Percentiles rank a stretch among this genome's conserved stretches.
These are phyloP conservation scores for Oncorhynchus kisutch DNA, from an alignment of 2,113 vertebrate genomes.

Conservation along the genomic window DNA sequence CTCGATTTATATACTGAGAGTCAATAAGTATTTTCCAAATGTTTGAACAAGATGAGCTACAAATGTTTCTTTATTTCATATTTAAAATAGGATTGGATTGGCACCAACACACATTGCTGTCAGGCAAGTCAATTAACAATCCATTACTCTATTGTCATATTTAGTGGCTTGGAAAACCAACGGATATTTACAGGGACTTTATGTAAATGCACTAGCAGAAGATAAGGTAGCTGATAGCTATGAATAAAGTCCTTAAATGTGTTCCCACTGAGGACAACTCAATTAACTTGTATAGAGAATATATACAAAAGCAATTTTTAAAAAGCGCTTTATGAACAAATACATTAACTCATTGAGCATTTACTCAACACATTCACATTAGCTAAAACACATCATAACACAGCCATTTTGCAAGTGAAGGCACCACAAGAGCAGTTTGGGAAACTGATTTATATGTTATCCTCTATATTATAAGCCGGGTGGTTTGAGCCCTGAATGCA, in stretches of 20 bases:
- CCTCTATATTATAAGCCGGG: too few species aligned
- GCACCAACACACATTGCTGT: slow-evolving; percentile 18
- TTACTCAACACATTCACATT: too few species aligned
- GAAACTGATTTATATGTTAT: too few species aligned
- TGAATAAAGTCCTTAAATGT: slow-evolving; percentile 46
- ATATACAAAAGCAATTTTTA: too few species aligned
- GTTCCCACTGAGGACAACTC: slow-evolving; percentile 10
- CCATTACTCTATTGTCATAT: slow-evolving; percentile 47
- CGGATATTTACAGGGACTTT: slow-evolving; percentile 46
- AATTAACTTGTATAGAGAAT: neutral
- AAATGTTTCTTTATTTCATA: neutral
- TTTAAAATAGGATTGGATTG: slow-evolving; percentile 12
- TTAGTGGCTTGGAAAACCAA: slow-evolving; percentile 32
- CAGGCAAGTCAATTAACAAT: slow-evolving; percentile 6
- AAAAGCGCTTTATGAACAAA: neutral
- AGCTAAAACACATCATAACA: too few species aligned
- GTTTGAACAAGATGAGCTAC: neutral
- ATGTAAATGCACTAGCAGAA: slow-evolving; percentile 7
- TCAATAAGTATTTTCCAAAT: neutral
- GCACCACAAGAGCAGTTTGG: too few species aligned
- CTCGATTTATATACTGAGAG: too few species aligned
- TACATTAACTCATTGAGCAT: too few species aligned
- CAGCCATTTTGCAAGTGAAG: too few species aligned
- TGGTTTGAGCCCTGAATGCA: too few species aligned
- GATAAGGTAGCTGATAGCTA: slow-evolving; percentile 33